Evolutionary conservation across 1,140 invertebrate genomes (phyloP), one percentile per base, ranked within the genome.

Genomic region (Nephotettix cincticeps): DNA sequence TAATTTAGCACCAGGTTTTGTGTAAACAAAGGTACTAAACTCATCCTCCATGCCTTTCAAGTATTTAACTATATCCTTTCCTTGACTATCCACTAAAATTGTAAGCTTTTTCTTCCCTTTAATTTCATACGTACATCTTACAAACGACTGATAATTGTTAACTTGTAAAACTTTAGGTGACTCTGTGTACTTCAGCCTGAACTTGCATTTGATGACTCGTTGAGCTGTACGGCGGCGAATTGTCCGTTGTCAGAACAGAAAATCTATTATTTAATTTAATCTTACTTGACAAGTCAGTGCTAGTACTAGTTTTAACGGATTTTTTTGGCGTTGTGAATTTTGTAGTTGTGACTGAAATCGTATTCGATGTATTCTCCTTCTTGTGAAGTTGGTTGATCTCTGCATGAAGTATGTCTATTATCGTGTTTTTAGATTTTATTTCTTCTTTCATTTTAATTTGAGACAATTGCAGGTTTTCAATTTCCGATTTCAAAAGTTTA

Each of bases 61-160:
- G 30, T 66, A 43, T 32, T 6, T 32, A 29, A n/a, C 43, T 0
- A 66, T 4, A 3, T 29, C 32, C 43, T 40, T 66, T 21, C 64
- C 64, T 23, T 66, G 64, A 66, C 64, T 66, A n/a, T 43, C 30
- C n/a, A 30, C 30, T 27, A 66, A 29, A 14, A 66, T 66, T 23
- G 14, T 23, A 1, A 40, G 17, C n/a, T 45, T 40, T n/a, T 40
- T 66, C 21, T 43, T 43, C 1, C 40, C 17, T 36, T 43, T 66
- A 1, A 2, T 43, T 1, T 21, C 32, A 14, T 9, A 1, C 3
- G 30, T 23, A 13, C 3, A 11, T 1, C 1, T 19, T 32, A 25
- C 40, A 11, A 17, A 19, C n/a, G n/a, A 43, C 21, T 29, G 64
- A 32, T 0, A 17, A 28, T 32, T 13, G 23, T 23, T 32, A 17